phyloP scores from a whole-genome alignment of 1,140 invertebrate species.

The Sminthurinus signatus region DNA sequence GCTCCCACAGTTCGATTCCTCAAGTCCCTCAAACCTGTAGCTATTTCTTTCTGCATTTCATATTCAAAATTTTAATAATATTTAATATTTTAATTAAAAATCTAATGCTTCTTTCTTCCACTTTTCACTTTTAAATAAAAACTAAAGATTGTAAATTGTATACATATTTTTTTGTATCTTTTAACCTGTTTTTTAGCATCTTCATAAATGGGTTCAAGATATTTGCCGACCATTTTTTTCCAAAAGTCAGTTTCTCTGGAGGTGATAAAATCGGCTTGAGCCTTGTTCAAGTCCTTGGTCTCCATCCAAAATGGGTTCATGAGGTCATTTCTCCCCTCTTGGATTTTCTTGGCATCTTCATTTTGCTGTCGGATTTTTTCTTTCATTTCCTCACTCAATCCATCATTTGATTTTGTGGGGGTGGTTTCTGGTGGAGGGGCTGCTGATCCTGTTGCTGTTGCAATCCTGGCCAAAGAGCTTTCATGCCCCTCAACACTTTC shows the following conservation, averaged over 20 bases:
- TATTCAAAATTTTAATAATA: not conserved
- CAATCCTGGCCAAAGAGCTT: too few species aligned
- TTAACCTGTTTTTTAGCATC: slow-evolving; percentile 52
- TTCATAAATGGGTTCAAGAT: slow-evolving; percentile 62
- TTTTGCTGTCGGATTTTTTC: too few species aligned
- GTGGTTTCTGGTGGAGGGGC: too few species aligned
- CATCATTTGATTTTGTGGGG: too few species aligned
- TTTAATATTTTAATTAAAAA: too few species aligned
- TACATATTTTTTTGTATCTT: too few species aligned
- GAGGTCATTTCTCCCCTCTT: slow-evolving; percentile 47
- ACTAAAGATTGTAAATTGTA: too few species aligned
- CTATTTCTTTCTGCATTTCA: too few species aligned
- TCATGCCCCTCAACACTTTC: not conserved
- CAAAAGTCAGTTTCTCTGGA: slow-evolving; percentile 52
- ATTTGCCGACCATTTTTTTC: slow-evolving; percentile 63
- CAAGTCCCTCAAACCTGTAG: too few species aligned
- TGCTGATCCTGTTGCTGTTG: not conserved
- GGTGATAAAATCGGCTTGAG: slow-evolving; percentile 56
- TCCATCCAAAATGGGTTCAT: slow-evolving; percentile 64
- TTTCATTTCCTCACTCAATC: not conserved
- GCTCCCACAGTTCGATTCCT: too few species aligned
- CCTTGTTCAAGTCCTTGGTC: slow-evolving; percentile 57
- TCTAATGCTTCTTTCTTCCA: not conserved
- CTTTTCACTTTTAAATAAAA: not conserved
- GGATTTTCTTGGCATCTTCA: not conserved